Evolutionary conservation across 2,888 invertebrate species (phyloP).

Genomic region (Gisinianus flammeolus): DNA sequence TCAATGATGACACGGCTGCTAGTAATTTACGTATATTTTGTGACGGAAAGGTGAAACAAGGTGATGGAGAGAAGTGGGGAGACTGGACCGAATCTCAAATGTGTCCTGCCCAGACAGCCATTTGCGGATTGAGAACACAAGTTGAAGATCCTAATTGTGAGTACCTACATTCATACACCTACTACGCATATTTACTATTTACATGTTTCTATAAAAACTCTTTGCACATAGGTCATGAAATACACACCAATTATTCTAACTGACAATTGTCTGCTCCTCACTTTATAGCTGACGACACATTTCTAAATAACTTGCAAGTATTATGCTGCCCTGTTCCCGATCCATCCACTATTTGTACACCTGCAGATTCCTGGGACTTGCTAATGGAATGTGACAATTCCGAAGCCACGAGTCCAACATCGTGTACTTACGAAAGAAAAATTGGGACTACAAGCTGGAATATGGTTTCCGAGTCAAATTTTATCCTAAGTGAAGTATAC

Average conservation of each 20-base stretch:
- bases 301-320: slow-evolving; percentile 50
- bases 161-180: not conserved
- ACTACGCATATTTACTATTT: slow-evolving; percentile 1
- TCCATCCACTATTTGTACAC: slow-evolving; percentile 46
- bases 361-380: slow-evolving; percentile 50
- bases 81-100: slow-evolving; percentile 46
- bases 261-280: not conserved
- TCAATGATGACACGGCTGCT: slow-evolving; percentile 53
- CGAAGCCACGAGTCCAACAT: slow-evolving; percentile 47
- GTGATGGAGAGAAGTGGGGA: slow-evolving; percentile 49
- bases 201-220: not conserved
- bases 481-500: slow-evolving; percentile 41
- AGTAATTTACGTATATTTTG: slow-evolving; percentile 47
- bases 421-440: slow-evolving; percentile 50
- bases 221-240: too few relatives aligned
- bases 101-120: slow-evolving; percentile 45
- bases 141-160: slow-evolving; percentile 44
- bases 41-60: slow-evolving; percentile 38
- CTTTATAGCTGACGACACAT: slow-evolving; percentile 48
- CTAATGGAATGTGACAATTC: slow-evolving; percentile 54
- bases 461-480: slow-evolving; percentile 44
- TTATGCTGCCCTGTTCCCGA: slow-evolving; percentile 51
- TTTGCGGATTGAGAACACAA: slow-evolving; percentile 53
- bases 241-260: too few relatives aligned
- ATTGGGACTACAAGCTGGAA: slow-evolving; percentile 47